Base-by-base conservation (phyloP, 2,797 vertebrate species). In the Parambassis ranga region DNA sequence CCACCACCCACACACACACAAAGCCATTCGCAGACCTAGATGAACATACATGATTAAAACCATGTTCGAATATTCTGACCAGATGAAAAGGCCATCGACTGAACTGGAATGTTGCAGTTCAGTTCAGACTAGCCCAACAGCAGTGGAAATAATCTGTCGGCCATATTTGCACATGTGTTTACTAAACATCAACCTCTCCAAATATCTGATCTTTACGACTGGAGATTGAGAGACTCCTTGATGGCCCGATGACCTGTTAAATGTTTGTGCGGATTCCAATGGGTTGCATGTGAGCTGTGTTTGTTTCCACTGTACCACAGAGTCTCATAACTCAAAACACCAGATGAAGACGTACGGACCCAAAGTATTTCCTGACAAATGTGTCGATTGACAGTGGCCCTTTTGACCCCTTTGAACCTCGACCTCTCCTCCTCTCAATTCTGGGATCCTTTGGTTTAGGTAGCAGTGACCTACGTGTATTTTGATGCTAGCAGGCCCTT, bases 301-400 rank as follows among this genome's bases (percentile, higher is more conserved):
- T 84, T 86, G 73, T 77, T 74, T 79, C 68, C 71, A 68, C 64
- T 69, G 66, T 68, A 78, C 71, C 75, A 41, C 39, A 77, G 43
- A 61, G 48, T 28, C 75, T 57, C 50, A 4, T 82, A 88, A 84
- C 44, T 82, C 85, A 71, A 44, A 83, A 73, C 82, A 83, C 60
- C 81, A 79, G 80, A 92, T 88, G 75, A 88, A 90, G 88, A 85
- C 28, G 78, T 87, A 46, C 65, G 16, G 38, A 35, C 32, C 33
- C 74, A 74, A 71, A 68, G 49, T 55, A 50, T 67, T 71, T 71
- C 55, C 62, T 62, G 68, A 75, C 78, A 67, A 63, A 87, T 75
- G 59, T 70, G 61, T 79, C 38, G 66, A 88, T 77, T 88, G 74
- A 84, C 66, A 49, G 77, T 58, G 33, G 58, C 70, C 72, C 52